phyloP scores from a whole-genome alignment of 1,140 invertebrate genomes.

The Aphaenogaster ashmeadi region DNA sequence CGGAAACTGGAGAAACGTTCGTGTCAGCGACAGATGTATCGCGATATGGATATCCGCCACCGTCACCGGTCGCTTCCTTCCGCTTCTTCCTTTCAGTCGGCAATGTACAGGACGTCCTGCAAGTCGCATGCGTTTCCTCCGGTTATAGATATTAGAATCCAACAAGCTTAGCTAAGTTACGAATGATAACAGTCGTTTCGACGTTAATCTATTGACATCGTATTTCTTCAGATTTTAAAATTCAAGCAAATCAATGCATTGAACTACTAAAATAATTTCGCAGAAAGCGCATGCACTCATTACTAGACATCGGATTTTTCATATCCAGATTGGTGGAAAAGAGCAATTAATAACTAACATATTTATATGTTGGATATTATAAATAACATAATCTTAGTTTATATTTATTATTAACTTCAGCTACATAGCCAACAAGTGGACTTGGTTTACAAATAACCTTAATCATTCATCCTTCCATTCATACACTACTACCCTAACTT shows the following conservation, averaged over 20 bases:
- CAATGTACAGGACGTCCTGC: background rate
- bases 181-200: background rate
- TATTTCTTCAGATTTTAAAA: background rate
- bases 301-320: no score
- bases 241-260: background rate
- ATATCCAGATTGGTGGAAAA: no score
- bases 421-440: no score
- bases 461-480: no score
- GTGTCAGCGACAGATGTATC: conserved; percentile 71
- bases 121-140: conserved; percentile 8
- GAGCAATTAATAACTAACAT: no score
- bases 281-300: background rate
- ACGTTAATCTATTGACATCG: background rate
- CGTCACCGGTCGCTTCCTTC: conserved; percentile 50
- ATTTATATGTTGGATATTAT: no score
- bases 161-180: background rate
- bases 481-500: no score
- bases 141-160: conserved; percentile 27
- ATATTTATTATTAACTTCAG: no score
- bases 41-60: conserved; percentile 64
- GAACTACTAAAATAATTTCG: background rate
- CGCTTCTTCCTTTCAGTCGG: conserved; percentile 8
- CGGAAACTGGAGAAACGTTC: conserved; percentile 54
- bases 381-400: no score
- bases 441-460: no score